Base-by-base conservation (phyloP, 2,113 vertebrate species). In the Aviceda subcristata region DNA sequence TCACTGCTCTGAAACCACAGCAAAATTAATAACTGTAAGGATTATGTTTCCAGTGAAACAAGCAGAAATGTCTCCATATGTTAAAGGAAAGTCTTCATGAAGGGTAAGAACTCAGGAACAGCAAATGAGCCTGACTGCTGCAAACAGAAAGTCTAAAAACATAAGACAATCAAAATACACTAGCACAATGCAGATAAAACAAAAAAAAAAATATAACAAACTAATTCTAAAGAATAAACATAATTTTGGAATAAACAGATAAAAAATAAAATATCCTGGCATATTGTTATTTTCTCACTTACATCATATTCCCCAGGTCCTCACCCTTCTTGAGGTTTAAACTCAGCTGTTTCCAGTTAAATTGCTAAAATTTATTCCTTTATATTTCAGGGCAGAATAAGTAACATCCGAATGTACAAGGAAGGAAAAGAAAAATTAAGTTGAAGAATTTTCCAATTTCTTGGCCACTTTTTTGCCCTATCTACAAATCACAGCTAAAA, bases 331-430 rank as follows among this genome's bases (percentile, higher is more conserved):
- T 73, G 77, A 81, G 79, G 53, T 62, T 87, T 96, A 97, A 96
- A 92, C n/a, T 96, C 26, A 64, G 17, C 51, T 86, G 95, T 95
- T 98, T 92, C 96, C 98, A 32, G 95, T 98, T 97, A 95, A 96
- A 78, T 91, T 97, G 73, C 96, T 98, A 95, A 99, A 99, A 93
- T 97, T 92, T 60, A 98, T 76, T 23, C 98, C 98, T 97, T 98
- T 98, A 75, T 98, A 98, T 93, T 98, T 99, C 81, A 97, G 71
- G 27, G 94, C 83, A 85, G 97, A 95, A n/a, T 46, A 97, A 72
- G 53, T 53, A 94, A 97, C 86, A 71, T 74, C 76, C 98, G 98
- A 71, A 46, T 6, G 6, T n/a, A 62, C 46, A 59, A 6, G 12
- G 38, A 59, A 5, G 12, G 8, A 8, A 43, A 27, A 8, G 12